phyloP scores from a whole-genome alignment of 2,888 invertebrate genomes.

The Phorcus lineatus region DNA sequence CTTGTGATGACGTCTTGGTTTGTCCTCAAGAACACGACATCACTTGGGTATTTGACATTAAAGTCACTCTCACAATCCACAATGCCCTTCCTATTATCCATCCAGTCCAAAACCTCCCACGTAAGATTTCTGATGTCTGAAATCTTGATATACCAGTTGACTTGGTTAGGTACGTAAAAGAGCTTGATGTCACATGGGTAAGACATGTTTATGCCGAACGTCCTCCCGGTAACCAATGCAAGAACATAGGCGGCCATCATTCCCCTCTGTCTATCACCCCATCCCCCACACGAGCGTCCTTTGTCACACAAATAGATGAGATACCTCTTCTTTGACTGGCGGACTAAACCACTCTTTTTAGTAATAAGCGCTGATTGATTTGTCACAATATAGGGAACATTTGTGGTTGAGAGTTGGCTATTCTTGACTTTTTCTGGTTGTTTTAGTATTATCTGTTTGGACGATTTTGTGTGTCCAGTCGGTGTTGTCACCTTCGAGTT shows the following conservation, averaged over 20 bases:
- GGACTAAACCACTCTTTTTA: no score
- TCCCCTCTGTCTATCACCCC: constrained; percentile 42
- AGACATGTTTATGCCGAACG: constrained; percentile 39
- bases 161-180: constrained; percentile 38
- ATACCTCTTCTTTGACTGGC: background rate
- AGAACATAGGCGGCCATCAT: constrained; percentile 36
- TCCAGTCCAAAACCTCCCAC: constrained; percentile 15
- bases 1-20: constrained; percentile 35
- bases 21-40: constrained; percentile 40
- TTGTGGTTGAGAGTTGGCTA: no score
- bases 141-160: constrained; percentile 35
- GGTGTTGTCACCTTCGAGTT: no score
- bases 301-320: constrained; percentile 40
- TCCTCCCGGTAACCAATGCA: constrained; percentile 32
- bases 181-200: constrained; percentile 38
- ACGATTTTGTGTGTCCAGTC: no score
- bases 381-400: no score
- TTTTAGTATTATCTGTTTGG: no score
- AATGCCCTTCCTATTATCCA: background rate
- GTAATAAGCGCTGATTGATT: no score
- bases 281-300: constrained; percentile 36
- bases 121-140: constrained; percentile 16
- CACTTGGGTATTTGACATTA: constrained; percentile 28
- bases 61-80: constrained; percentile 30
- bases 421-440: no score